These are phyloP conservation scores for Orius laevigatus DNA, from an alignment of 1,140 invertebrate genomes.

Conservation along the genomic window DNA sequence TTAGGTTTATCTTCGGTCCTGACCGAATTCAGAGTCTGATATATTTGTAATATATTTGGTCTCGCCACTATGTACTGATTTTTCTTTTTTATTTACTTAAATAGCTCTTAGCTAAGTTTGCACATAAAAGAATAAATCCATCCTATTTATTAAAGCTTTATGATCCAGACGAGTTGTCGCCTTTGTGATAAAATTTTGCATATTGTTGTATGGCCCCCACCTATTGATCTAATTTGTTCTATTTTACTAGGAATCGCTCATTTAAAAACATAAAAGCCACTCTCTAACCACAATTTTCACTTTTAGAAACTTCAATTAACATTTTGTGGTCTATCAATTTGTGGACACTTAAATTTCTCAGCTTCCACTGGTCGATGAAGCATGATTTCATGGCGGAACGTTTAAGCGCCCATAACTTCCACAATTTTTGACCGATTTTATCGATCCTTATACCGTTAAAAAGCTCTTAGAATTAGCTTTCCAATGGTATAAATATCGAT, in stretches of 20 bases:
- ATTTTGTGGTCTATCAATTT: too few species aligned
- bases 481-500: too few species aligned
- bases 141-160: background rate
- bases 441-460: too few species aligned
- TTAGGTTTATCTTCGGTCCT: slow-evolving; percentile 12
- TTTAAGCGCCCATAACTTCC: too few species aligned
- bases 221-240: background rate
- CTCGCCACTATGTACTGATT: background rate
- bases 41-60: slow-evolving; percentile 8
- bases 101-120: background rate
- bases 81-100: slow-evolving; percentile 1
- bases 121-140: slow-evolving; percentile 6
- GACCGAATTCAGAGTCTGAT: slow-evolving; percentile 13
- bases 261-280: background rate
- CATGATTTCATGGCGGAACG: too few species aligned
- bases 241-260: slow-evolving; percentile 6
- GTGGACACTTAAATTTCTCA: too few species aligned
- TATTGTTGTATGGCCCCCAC: background rate
- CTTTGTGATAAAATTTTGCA: background rate
- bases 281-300: background rate
- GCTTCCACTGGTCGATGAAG: too few species aligned
- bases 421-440: too few species aligned
- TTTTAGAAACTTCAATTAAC: too few species aligned
- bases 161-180: background rate
- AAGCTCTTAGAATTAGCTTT: too few species aligned